phyloP scores from a whole-genome alignment of 2,113 vertebrate genomes.

The Blennius ocellaris region DNA sequence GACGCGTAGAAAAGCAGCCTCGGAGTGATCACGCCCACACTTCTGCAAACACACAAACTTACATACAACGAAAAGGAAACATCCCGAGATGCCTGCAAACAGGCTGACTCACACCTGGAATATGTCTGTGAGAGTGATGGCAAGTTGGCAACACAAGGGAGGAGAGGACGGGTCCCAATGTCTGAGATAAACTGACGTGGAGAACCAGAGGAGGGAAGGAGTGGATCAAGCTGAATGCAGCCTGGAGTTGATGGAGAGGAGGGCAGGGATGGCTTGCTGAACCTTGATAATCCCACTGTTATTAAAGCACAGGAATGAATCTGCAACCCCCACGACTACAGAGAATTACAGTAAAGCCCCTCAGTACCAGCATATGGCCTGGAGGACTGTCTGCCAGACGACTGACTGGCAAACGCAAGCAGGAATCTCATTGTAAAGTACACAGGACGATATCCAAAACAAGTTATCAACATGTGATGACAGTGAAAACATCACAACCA shows the following conservation, averaged over 20 bases:
- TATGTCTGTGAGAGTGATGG: constrained; percentile 17
- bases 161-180: background rate
- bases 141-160: background rate
- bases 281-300: constrained; percentile 69
- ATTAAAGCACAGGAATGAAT: constrained; percentile 63
- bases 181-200: background rate
- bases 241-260: constrained; percentile 35
- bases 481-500: background rate
- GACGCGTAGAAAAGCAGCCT: constrained; percentile 49
- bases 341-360: constrained; percentile 72
- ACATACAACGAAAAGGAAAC: background rate
- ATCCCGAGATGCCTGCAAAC: constrained; percentile 39
- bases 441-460: constrained; percentile 5
- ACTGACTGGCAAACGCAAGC: background rate
- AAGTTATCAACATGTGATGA: constrained; percentile 17
- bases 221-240: constrained; percentile 26
- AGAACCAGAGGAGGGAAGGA: constrained; percentile 11
- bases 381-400: constrained; percentile 14
- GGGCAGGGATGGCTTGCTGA: constrained; percentile 46
- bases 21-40: constrained; percentile 29
- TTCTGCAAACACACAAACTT: background rate
- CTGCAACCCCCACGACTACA: constrained; percentile 48
- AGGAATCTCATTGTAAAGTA: background rate
- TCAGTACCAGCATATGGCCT: constrained; percentile 49
- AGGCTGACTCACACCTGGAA: constrained; percentile 37